Evolutionary conservation across 2,888 invertebrate genomes (phyloP).

Genomic region (Zygogramma bicolorata): DNA sequence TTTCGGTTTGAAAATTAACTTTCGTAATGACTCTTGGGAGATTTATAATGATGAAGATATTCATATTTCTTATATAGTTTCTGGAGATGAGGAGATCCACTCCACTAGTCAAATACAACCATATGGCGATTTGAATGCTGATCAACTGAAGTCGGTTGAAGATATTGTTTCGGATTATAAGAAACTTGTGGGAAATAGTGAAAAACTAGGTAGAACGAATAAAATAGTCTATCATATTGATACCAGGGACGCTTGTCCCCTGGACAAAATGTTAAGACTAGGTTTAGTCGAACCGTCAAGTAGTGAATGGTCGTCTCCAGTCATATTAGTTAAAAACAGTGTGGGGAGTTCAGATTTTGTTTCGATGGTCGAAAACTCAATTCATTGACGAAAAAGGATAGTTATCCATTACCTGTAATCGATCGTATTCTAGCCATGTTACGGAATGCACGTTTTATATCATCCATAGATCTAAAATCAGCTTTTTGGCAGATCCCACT

Average conservation of each 20-base stretch:
- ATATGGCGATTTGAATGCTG: too few relatives aligned
- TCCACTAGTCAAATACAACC: too few relatives aligned
- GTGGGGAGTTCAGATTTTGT: slow-evolving; percentile 21
- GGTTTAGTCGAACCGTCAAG: slow-evolving; percentile 18
- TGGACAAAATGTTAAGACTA: slow-evolving; percentile 22
- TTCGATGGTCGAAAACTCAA: slow-evolving; percentile 30
- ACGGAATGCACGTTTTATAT: slow-evolving; percentile 19
- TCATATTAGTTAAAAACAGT: slow-evolving; percentile 26
- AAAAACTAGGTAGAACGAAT: slow-evolving; percentile 10
- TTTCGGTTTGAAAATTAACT: neutral
- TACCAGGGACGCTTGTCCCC: slow-evolving; percentile 14
- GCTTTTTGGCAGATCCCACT: slow-evolving; percentile 33
- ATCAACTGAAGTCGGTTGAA: neutral
- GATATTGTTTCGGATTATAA: neutral
- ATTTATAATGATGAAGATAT: neutral
- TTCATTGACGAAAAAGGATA: slow-evolving; percentile 25
- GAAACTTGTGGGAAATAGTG: neutral
- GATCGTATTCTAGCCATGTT: slow-evolving; percentile 30
- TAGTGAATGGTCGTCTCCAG: slow-evolving; percentile 23
- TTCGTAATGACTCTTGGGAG: slow-evolving; percentile 10
- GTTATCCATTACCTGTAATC: slow-evolving; percentile 25
- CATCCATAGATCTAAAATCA: slow-evolving; percentile 25
- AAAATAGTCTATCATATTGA: slow-evolving; percentile 22
- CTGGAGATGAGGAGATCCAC: too few relatives aligned
- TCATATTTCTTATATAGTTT: neutral